Base-by-base conservation (phyloP, 2,797 vertebrate genomes). In the Octomys mimax region DNA sequence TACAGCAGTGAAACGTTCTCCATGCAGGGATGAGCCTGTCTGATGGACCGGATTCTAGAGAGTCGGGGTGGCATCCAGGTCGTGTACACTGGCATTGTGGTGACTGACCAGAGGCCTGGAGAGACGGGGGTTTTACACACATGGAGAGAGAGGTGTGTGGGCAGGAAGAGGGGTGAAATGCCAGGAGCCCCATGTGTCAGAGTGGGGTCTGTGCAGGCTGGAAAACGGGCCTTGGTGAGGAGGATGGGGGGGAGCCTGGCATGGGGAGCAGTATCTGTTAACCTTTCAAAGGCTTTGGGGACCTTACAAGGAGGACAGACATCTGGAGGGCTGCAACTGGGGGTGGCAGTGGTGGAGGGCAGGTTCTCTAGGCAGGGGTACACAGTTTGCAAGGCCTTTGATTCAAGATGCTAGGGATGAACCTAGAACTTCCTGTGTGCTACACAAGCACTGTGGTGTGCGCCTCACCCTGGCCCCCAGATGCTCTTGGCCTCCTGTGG, bases 21-120 rank as follows among this genome's bases (percentile, higher is more conserved):
- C 57, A 36, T 13, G 0, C 0, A 1, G 71, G n/a, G 54, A 19
- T 14, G 0, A 2, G 46, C 4, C 0, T 5, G 13, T 66, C n/a
- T 22, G 26, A n/a, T 49, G 68, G 39, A 36, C 11, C 33, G 14
- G 49, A 24, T 21, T 52, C 73, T 14, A 16, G 52, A 49, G 77
- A 9, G 39, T 33, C 9, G 52, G 10, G 19, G 19, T 21, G 42
- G 33, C 36, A 8, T 5, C 54, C 79, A 6, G 0, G 68, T 12
- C 9, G 33, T 4, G 28, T 57, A n/a, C 79, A 10, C 33, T 19
- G 19, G 11, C 16, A 0, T 2, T 18, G 71, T 16, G 5, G 24
- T 39, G 0, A 39, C 42, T 46, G 28, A 21, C 62, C 21, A 24
- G 88, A 46, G 66, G 28, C 57, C 39, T 59, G n/a, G 52, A 52